phyloP scores from a whole-genome alignment of 2,888 invertebrate genomes.

The Machimus atricapillus region DNA sequence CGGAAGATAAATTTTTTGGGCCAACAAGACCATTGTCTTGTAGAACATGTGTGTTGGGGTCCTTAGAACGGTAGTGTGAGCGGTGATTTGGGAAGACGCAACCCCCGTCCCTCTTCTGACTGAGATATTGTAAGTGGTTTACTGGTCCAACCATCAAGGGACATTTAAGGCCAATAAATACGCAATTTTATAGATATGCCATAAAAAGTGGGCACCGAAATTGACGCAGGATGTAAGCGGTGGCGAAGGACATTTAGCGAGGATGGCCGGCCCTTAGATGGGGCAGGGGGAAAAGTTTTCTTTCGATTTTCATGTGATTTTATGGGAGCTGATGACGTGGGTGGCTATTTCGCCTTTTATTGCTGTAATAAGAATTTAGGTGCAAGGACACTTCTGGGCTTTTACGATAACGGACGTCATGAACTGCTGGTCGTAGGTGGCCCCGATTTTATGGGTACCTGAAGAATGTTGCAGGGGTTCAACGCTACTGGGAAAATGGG shows the following conservation, averaged over 20 bases:
- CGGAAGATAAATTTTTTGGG: constrained; percentile 46
- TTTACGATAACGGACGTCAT: constrained; percentile 30
- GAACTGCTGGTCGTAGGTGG: background rate
- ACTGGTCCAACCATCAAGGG: constrained; percentile 45
- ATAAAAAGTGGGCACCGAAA: constrained; percentile 42
- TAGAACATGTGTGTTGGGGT: constrained; percentile 40
- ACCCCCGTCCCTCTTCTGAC: background rate
- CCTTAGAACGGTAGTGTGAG: background rate
- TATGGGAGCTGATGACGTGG: constrained; percentile 44
- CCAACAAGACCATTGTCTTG: constrained; percentile 47
- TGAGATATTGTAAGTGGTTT: constrained; percentile 48
- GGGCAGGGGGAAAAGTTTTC: background rate
- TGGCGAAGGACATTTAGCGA: background rate
- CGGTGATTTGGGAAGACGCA: background rate
- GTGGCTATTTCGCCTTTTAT: constrained; percentile 44
- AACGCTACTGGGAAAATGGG: background rate
- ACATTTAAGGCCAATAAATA: constrained; percentile 53
- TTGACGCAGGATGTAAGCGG: constrained; percentile 41
- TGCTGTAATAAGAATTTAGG: constrained; percentile 38
- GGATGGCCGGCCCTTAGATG: background rate
- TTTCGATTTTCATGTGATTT: constrained; percentile 45
- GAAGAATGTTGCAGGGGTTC: background rate
- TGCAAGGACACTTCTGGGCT: constrained; percentile 15
- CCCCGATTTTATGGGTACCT: background rate
- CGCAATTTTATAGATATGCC: constrained; percentile 52